Percentiles rank a stretch among this genome's conserved stretches.
These are phyloP conservation scores for Hydrolagus colliei DNA, from an alignment of 2,797 vertebrate species.

Conservation along the genomic window DNA sequence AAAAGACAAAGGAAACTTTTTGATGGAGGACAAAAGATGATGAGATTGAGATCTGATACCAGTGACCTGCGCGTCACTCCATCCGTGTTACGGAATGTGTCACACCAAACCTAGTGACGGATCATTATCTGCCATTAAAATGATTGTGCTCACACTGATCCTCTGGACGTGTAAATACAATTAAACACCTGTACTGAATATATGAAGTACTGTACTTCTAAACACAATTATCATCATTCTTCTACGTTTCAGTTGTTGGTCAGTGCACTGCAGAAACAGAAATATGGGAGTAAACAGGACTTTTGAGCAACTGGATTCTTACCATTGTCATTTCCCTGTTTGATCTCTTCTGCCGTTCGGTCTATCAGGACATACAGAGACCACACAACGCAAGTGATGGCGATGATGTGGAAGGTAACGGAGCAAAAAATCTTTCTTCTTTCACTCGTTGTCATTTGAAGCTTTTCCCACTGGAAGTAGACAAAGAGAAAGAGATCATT, in stretches of 20 bases:
- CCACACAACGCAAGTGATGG: slow-evolving; percentile 86
- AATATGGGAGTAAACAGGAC: slow-evolving; percentile 18
- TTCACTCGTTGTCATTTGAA: slow-evolving; percentile 86
- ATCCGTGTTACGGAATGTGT: no score
- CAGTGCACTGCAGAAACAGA: slow-evolving; percentile 12
- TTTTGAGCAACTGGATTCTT: slow-evolving; percentile 36
- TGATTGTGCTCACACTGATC: no score
- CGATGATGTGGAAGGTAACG: slow-evolving; percentile 85
- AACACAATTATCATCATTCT: no score
- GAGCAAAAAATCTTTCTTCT: slow-evolving; percentile 90
- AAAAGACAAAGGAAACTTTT: no score
- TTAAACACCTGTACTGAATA: no score
- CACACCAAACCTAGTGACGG: no score
- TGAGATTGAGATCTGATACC: no score
- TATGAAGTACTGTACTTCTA: slow-evolving; percentile 5
- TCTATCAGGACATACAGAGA: slow-evolving; percentile 81
- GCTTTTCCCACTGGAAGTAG: slow-evolving; percentile 81
- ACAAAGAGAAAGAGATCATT: not conserved
- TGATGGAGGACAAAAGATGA: no score
- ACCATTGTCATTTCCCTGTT: slow-evolving; percentile 78
- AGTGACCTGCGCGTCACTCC: no score
- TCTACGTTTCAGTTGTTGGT: no score
- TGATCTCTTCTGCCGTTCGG: slow-evolving; percentile 82
- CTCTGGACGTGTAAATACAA: no score
- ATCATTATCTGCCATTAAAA: no score